Base-by-base conservation (phyloP, 2,888 invertebrate species). In the Epirrhoe alternata region DNA sequence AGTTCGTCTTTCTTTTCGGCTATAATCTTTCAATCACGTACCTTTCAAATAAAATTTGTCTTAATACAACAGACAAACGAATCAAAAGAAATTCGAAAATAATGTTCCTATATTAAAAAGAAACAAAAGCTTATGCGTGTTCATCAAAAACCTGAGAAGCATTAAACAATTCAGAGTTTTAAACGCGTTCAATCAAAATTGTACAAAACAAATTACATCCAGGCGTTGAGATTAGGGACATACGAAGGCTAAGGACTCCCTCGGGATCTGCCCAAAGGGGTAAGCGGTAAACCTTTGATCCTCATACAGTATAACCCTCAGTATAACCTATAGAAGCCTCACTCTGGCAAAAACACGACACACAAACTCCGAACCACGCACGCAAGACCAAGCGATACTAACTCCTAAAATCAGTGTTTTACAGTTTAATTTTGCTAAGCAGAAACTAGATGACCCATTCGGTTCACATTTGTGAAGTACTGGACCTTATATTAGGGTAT, bases 211-310 rank as follows among this genome's bases (percentile, higher is more conserved):
- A 62, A 67, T 67, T 67, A 67, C 60, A 61, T 49, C 6, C 53
- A 61, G 38, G 54, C 45, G 42, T 38, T 6, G 31, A 61, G 67
- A 67, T 67, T 61, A 66, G n/a, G 58, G 53, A 24, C 49, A 45
- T 55, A 42, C 60, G 60, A 24, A 35, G 47, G 51, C 63, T 67
- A 53, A 67, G 64, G 45, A 56, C 52, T 59, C 68, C 52, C 55
- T 14, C 17, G 61, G 61, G 64, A 12, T 51, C 38, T 47, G 35
- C 51, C 59, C 61, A 24, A 65, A 68, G 52, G 62, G 58, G 59
- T 68, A 56, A 68, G 64, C 47, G 64, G 57, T 68, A 64, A 68
- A 52, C 68, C 64, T 59, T 68, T 64, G 64, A 62, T 68, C 61
- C 62, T 35, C 47, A 47, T 47, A 56, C 57, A 64, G 42, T 49